These are phyloP conservation scores for Balaeniceps rex DNA, from an alignment of 2,113 vertebrate genomes.

Conservation along the genomic window DNA sequence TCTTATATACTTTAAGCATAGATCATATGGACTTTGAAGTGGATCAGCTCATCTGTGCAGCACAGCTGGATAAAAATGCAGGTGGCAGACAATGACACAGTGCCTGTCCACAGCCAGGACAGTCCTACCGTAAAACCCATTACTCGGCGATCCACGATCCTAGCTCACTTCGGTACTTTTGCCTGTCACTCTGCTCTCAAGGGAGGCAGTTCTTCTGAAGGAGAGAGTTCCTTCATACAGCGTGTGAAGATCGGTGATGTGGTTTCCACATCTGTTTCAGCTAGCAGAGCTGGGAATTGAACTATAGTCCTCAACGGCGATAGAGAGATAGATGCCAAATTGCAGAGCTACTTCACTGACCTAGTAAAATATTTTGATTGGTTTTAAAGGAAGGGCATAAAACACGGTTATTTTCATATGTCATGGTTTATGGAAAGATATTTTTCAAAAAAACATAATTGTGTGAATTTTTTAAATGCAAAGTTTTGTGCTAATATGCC, in stretches of 20 bases:
- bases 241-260: not conserved
- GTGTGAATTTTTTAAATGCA: constrained; percentile 1
- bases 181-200: not conserved
- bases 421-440: constrained; percentile 22
- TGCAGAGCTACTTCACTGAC: constrained; percentile 3
- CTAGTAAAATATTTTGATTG: constrained; percentile 58
- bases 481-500: constrained; percentile 10
- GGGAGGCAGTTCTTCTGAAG: not conserved
- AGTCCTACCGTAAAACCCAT: not conserved
- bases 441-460: not conserved
- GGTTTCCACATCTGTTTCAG: constrained; percentile 1
- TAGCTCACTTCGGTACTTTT: not conserved
- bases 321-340: not conserved
- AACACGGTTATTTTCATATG: constrained; percentile 4
- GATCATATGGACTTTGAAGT: not conserved
- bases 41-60: not conserved
- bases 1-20: not conserved
- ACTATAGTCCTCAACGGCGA: not conserved
- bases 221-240: not conserved
- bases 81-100: not conserved
- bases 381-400: constrained; percentile 22
- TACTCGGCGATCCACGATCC: not conserved
- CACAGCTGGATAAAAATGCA: not conserved
- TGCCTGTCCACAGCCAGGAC: not conserved
- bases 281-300: not conserved